These are phyloP conservation scores for Pithys albifrons DNA, from an alignment of 2,113 vertebrate species.

Conservation along the genomic window DNA sequence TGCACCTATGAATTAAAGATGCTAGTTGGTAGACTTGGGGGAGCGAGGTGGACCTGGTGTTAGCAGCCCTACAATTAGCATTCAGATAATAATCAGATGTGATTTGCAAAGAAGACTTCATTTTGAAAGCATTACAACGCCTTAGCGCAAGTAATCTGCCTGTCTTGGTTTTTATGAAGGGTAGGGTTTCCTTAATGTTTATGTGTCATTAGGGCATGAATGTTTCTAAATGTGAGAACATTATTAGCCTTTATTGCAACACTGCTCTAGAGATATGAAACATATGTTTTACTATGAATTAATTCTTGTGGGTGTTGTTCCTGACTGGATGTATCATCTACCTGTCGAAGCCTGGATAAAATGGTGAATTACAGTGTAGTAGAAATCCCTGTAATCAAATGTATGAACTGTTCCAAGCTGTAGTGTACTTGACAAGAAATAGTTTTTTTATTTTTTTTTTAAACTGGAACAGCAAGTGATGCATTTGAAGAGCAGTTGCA, in stretches of 20 bases:
- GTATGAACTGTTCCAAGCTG: background rate
- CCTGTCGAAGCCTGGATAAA: background rate
- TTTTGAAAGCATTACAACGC: conserved; percentile 15
- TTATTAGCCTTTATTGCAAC: background rate
- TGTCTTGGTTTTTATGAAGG: background rate
- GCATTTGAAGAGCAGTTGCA: background rate
- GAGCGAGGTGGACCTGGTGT: background rate
- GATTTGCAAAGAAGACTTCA: conserved; percentile 15
- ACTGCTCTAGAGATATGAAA: background rate
- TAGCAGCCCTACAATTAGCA: conserved; percentile 3
- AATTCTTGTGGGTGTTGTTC: background rate
- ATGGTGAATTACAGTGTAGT: background rate
- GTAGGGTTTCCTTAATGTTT: background rate
- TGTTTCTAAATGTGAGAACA: background rate
- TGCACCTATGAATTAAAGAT: background rate
- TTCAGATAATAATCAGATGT: conserved; percentile 14
- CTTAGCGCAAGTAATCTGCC: background rate
- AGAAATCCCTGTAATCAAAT: background rate
- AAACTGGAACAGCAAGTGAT: background rate
- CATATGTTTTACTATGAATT: background rate
- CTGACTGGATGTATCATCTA: background rate
- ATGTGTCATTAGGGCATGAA: background rate
- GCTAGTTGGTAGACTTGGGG: background rate
- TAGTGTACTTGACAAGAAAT: background rate
- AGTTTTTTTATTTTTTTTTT: background rate